Conservation (phyloP, 2,888 invertebrate species). For the Rhorus exstirpatorius region DNA sequence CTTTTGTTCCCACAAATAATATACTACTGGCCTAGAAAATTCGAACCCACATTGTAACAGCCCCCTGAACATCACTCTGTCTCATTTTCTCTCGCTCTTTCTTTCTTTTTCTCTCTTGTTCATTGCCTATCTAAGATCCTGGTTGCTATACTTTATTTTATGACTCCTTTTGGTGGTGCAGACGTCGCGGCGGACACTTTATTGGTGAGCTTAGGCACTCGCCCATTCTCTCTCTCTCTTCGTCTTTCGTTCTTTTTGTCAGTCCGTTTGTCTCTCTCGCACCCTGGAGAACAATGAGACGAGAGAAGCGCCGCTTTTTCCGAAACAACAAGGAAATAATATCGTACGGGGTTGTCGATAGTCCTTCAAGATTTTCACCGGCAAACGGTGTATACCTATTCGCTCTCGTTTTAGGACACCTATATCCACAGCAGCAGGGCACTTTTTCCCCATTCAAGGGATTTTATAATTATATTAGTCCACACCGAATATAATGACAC, state of each 20-base stretch:
- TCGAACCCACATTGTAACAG: constrained; percentile 45
- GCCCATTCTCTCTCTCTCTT: constrained; percentile 33
- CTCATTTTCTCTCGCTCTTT: constrained; percentile 8
- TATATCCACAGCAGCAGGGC: neutral
- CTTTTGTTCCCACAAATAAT: constrained; percentile 62
- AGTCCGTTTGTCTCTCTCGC: constrained; percentile 1
- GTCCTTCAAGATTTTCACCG: constrained; percentile 22
- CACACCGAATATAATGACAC: neutral
- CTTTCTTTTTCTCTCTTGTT: constrained; percentile 17
- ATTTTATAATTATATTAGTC: constrained; percentile 48
- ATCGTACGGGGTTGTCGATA: neutral
- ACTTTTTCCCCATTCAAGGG: constrained; percentile 16
- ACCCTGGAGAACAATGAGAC: constrained; percentile 59
- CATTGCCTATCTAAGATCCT: constrained; percentile 27
- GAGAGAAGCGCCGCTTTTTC: constrained; percentile 68
- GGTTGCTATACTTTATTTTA: constrained; percentile 65
- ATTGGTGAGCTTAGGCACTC: constrained; percentile 75
- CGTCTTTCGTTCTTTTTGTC: constrained; percentile 3
- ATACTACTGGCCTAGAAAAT: constrained; percentile 67
- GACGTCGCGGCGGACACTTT: constrained; percentile 70
- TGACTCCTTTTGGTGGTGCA: constrained; percentile 63
- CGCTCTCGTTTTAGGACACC: constrained; percentile 50
- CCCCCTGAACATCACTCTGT: constrained; percentile 19
- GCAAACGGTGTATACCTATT: neutral
- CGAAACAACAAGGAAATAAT: constrained; percentile 63